These are phyloP conservation scores for Echiichthys vipera DNA, from an alignment of 2,797 vertebrate genomes.

Conservation along the genomic window DNA sequence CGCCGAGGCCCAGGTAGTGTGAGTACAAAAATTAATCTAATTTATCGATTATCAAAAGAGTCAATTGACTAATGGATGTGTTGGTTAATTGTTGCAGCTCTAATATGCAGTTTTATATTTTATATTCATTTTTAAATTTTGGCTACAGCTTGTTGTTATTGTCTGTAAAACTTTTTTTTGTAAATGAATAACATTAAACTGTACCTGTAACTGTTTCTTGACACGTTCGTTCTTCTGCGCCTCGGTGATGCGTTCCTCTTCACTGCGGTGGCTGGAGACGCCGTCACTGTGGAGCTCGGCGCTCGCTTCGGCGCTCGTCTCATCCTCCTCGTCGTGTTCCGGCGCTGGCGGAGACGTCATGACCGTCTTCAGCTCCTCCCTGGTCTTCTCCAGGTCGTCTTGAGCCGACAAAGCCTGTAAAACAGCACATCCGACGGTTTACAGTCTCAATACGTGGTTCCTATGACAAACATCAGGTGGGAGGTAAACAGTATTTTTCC, in stretches of 20 bases:
- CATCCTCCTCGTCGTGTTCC: constrained; percentile 92
- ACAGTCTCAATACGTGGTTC: too few relatives aligned
- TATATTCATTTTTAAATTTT: too few relatives aligned
- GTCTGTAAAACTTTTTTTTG: too few relatives aligned
- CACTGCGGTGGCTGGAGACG: constrained; percentile 89
- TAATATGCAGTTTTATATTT: too few relatives aligned
- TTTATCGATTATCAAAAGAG: too few relatives aligned
- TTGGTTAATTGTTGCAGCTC: too few relatives aligned
- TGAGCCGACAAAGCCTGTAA: constrained; percentile 93
- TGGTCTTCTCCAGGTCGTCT: constrained; percentile 96
- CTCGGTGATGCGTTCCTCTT: constrained; percentile 95
- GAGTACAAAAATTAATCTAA: too few relatives aligned
- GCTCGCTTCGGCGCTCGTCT: constrained; percentile 91
- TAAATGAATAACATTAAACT: background rate
- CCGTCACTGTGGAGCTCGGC: constrained; percentile 92
- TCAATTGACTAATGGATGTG: too few relatives aligned
- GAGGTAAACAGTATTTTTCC: too few relatives aligned
- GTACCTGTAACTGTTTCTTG: constrained; percentile 96
- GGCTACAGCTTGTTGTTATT: too few relatives aligned
- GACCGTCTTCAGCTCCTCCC: constrained; percentile 95
- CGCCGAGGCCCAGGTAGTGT: too few relatives aligned
- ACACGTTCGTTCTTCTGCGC: constrained; percentile 96
- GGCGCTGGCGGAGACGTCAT: constrained; percentile 87
- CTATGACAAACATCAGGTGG: too few relatives aligned
- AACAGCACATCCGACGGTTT: background rate